These are phyloP conservation scores for Mamestra configurata DNA, from an alignment of 1,140 invertebrate genomes.

Conservation along the genomic window DNA sequence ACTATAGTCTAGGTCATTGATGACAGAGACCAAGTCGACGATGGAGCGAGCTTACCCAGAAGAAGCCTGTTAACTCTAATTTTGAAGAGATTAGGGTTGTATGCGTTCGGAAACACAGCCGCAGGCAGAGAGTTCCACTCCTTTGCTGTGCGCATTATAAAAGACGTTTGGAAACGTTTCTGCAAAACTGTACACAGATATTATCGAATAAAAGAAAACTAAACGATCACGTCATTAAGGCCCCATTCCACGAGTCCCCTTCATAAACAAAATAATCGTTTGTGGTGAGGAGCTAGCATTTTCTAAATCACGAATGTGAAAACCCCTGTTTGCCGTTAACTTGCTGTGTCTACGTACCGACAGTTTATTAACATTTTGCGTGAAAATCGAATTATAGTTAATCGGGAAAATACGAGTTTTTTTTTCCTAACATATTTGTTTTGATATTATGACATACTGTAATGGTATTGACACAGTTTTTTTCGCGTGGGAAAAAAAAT, in stretches of 20 bases:
- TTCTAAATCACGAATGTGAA: conserved; percentile 78
- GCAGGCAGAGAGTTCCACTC: too few relatives aligned
- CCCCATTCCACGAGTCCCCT: conserved; percentile 55
- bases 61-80: too few relatives aligned
- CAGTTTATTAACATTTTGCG: conserved; percentile 55
- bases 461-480: not conserved
- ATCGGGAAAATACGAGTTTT: not conserved
- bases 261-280: conserved; percentile 77
- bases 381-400: conserved; percentile 29
- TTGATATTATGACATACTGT: not conserved
- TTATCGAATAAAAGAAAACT: conserved; percentile 62
- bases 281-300: conserved; percentile 73
- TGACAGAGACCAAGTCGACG: too few relatives aligned
- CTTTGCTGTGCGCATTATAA: too few relatives aligned
- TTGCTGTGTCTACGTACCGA: conserved; percentile 58
- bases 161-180: too few relatives aligned
- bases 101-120: too few relatives aligned
- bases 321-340: conserved; percentile 65
- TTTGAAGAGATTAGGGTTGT: too few relatives aligned
- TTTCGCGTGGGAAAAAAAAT: not conserved
- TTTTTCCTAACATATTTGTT: not conserved
- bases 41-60: too few relatives aligned
- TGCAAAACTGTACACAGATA: conserved; percentile 1
- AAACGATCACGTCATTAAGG: conserved; percentile 67
- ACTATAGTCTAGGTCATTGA: too few relatives aligned